Percentiles rank a stretch among this genome's conserved stretches.
Evolutionary conservation across 2,888 invertebrate species (phyloP).

Genomic region (Pandemis cinnamomeana): DNA sequence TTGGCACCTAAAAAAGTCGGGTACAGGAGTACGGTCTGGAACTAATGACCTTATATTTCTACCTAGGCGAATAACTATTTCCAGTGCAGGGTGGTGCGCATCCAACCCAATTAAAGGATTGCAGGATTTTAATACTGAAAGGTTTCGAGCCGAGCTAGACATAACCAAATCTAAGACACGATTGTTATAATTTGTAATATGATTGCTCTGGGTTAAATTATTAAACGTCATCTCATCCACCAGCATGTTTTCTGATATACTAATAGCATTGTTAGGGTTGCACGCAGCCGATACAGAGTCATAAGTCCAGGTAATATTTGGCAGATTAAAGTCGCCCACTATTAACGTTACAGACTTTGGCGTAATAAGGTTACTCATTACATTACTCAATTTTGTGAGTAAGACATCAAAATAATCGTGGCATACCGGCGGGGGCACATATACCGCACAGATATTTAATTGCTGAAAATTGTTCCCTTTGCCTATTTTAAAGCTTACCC

Average conservation of each 20-base stretch:
- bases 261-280: not conserved
- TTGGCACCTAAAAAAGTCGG: not conserved
- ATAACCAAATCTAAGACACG: constrained; percentile 1
- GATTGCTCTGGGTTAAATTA: constrained; percentile 6
- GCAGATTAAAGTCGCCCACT: constrained; percentile 1
- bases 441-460: not conserved
- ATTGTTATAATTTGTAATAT: not conserved
- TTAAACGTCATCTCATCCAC: not conserved
- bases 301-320: not conserved
- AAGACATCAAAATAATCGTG: not conserved
- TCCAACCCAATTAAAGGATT: not conserved
- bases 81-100: not conserved
- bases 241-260: not conserved
- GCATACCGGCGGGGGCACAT: constrained; percentile 7
- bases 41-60: not conserved
- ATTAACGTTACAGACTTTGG: not conserved
- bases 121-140: not conserved
- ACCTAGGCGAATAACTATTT: not conserved
- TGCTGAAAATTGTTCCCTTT: not conserved
- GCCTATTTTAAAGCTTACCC: not conserved
- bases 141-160: not conserved
- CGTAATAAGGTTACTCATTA: not conserved
- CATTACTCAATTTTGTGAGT: not conserved
- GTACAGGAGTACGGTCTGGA: not conserved
- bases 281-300: not conserved